These are phyloP conservation scores for Philereme transversata DNA, from an alignment of 2,888 invertebrate genomes.

Conservation along the genomic window DNA sequence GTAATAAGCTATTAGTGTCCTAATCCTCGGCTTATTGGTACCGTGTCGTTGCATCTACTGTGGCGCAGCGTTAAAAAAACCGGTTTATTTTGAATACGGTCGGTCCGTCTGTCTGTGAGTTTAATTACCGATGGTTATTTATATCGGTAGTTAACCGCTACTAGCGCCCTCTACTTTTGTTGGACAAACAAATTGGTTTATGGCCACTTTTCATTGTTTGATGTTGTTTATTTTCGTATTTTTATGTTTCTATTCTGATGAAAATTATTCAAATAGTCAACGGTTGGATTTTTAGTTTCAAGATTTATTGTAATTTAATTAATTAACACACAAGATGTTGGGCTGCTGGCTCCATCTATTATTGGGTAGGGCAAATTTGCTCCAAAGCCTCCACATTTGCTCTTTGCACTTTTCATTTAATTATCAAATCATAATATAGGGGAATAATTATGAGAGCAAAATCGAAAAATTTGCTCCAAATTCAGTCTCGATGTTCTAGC, in stretches of 20 bases:
- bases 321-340: background rate
- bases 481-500: too few relatives aligned
- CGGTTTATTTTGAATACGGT: slow-evolving; percentile 60
- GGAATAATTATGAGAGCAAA: too few relatives aligned
- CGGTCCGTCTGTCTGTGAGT: slow-evolving; percentile 58
- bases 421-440: too few relatives aligned
- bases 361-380: slow-evolving; percentile 22
- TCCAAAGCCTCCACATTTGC: background rate
- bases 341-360: slow-evolving; percentile 28
- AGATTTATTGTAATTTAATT: background rate
- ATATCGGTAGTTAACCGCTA: slow-evolving; percentile 50
- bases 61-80: slow-evolving; percentile 56
- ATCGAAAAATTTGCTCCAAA: too few relatives aligned
- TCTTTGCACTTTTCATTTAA: background rate
- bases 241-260: slow-evolving; percentile 28
- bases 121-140: slow-evolving; percentile 62
- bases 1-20: slow-evolving; percentile 21
- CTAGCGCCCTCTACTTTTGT: slow-evolving; percentile 56
- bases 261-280: slow-evolving; percentile 19
- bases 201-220: slow-evolving; percentile 42
- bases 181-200: slow-evolving; percentile 59
- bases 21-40: slow-evolving; percentile 35
- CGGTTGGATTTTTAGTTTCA: slow-evolving; percentile 5
- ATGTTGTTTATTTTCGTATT: slow-evolving; percentile 33
- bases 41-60: slow-evolving; percentile 49